phyloP scores from a whole-genome alignment of 1,140 invertebrate genomes.

The Drosophila navojoa region DNA sequence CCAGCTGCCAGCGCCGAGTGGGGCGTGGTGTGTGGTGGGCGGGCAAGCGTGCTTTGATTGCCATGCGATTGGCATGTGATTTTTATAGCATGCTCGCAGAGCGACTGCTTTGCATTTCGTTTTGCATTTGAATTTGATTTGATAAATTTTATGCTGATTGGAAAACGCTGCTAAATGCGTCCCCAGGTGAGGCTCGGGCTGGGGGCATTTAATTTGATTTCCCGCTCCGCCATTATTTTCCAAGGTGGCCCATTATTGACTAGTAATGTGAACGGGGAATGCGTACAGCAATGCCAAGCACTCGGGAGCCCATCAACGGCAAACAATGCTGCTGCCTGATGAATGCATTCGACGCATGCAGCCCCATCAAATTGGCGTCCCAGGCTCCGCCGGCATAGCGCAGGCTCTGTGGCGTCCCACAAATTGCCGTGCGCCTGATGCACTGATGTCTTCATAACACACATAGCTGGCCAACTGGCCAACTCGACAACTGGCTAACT shows the following conservation, averaged over 20 bases:
- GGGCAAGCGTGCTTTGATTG: slow-evolving; percentile 56
- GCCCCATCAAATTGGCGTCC: slow-evolving; percentile 67
- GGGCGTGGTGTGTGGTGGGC: background rate
- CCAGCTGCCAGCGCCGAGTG: background rate
- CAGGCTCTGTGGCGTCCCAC: slow-evolving; percentile 69
- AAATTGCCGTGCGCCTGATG: slow-evolving; percentile 73
- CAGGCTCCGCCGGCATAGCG: slow-evolving; percentile 19
- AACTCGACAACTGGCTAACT: slow-evolving; percentile 35
- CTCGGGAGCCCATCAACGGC: slow-evolving; percentile 51
- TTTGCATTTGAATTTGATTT: slow-evolving; percentile 76
- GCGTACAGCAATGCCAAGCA: slow-evolving; percentile 42
- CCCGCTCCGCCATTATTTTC: slow-evolving; percentile 54
- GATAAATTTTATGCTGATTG: slow-evolving; percentile 82
- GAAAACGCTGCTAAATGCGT: slow-evolving; percentile 78
- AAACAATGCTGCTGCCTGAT: slow-evolving; percentile 70
- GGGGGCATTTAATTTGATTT: slow-evolving; percentile 42
- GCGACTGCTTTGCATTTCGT: slow-evolving; percentile 67
- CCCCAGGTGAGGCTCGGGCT: slow-evolving; percentile 54
- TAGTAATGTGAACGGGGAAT: slow-evolving; percentile 73
- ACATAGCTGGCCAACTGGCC: slow-evolving; percentile 46
- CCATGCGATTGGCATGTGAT: slow-evolving; percentile 64
- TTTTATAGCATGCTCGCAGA: slow-evolving; percentile 52
- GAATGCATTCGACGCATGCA: slow-evolving; percentile 67
- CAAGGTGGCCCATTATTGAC: slow-evolving; percentile 77
- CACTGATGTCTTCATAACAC: slow-evolving; percentile 75